Evolutionary conservation across 2,797 vertebrate genomes (phyloP).

Genomic region (Dendrocincla tyrannina): DNA sequence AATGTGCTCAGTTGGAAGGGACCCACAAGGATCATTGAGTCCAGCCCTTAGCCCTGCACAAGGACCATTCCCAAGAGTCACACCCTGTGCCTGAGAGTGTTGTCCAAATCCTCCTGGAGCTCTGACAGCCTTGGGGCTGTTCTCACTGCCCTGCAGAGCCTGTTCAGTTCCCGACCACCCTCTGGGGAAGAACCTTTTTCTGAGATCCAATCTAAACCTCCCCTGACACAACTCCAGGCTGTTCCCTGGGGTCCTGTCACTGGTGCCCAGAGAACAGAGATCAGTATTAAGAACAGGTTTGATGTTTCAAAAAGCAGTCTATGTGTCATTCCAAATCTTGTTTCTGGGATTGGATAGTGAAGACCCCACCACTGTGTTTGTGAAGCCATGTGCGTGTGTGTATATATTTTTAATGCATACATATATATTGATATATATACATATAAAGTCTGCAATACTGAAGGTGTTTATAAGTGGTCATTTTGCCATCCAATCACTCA

Average conservation of each 20-base stretch:
- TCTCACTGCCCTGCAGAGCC: neutral
- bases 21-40: neutral
- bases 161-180: neutral
- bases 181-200: neutral
- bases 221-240: too few species aligned
- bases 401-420: neutral
- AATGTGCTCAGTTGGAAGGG: neutral
- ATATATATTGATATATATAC: neutral
- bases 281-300: neutral
- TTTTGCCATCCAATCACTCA: neutral
- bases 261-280: neutral
- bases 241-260: neutral
- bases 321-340: neutral
- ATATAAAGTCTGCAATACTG: neutral
- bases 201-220: neutral
- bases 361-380: neutral
- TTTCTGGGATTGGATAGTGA: neutral
- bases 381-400: neutral
- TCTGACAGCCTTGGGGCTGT: neutral
- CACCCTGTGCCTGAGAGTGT: neutral
- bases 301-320: neutral
- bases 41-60: neutral
- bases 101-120: neutral
- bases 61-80: neutral
- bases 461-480: neutral